These are phyloP conservation scores for Eumacrocentrus americanus DNA, from an alignment of 2,888 invertebrate genomes.

Conservation along the genomic window DNA sequence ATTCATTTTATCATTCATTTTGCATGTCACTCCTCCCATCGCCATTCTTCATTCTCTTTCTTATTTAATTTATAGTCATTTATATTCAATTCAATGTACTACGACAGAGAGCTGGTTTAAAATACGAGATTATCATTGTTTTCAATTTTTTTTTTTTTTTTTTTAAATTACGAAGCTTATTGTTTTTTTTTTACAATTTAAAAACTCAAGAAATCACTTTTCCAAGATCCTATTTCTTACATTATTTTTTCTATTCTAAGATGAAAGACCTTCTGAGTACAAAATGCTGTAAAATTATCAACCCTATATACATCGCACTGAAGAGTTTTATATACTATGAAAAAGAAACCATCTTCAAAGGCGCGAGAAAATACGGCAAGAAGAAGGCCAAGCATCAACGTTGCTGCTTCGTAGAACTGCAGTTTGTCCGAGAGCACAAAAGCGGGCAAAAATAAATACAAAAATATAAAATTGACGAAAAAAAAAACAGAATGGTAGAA, in stretches of 20 bases:
- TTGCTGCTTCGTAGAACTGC: background rate
- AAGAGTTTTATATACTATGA: background rate
- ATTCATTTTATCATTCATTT: conserved; percentile 7
- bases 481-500: background rate
- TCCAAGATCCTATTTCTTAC: background rate
- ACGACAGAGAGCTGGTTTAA: background rate
- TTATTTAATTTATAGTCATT: background rate
- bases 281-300: background rate
- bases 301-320: background rate
- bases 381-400: background rate
- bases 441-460: background rate
- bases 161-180: background rate
- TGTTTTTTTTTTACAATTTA: too few species aligned
- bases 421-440: background rate
- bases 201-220: background rate
- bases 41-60: background rate
- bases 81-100: background rate
- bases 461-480: background rate
- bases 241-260: background rate
- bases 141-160: background rate
- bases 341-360: background rate
- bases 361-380: background rate
- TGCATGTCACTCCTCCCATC: background rate
- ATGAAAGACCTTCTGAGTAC: too few species aligned
- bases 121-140: background rate